Evolutionary conservation across 2,888 invertebrate genomes (phyloP).

Genomic region (Agrenia bidenticulata): DNA sequence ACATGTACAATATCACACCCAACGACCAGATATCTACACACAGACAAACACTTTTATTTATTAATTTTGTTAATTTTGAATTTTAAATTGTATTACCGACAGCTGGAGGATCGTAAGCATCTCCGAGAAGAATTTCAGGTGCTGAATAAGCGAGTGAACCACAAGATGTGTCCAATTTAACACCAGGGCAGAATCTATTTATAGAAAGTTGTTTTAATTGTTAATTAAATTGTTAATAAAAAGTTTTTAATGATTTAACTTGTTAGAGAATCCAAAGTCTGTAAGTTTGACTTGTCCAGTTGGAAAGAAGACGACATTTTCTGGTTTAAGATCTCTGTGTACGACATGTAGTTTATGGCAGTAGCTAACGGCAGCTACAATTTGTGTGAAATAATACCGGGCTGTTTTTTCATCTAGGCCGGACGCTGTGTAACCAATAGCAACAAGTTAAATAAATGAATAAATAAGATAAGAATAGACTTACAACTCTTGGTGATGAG

Average conservation of each 20-base stretch:
- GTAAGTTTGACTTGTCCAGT: conserved; percentile 73
- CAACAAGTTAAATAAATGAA: too few species aligned
- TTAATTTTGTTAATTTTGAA: not conserved
- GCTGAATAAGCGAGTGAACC: conserved; percentile 98
- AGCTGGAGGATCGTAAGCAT: conserved; percentile 97
- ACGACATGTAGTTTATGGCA: conserved; percentile 91
- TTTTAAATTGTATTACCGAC: conserved; percentile 70
- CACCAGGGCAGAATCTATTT: conserved; percentile 81
- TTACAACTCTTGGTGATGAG: conserved; percentile 43
- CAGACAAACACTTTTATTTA: too few species aligned
- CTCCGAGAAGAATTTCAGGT: conserved; percentile 96
- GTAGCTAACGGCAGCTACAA: conserved; percentile 91
- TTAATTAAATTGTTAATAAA: too few species aligned
- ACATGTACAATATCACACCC: conserved; percentile 97
- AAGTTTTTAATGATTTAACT: conserved; percentile 56
- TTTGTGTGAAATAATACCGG: conserved; percentile 90
- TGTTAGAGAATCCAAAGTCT: conserved; percentile 96
- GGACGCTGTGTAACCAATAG: too few species aligned
- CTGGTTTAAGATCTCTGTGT: conserved; percentile 95
- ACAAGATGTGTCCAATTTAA: conserved; percentile 95
- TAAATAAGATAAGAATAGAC: not conserved
- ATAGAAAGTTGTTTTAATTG: conserved; percentile 5
- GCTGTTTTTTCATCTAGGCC: conserved; percentile 68
- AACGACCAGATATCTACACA: conserved; percentile 92
- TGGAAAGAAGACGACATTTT: conserved; percentile 96